Evolutionary conservation across 2,888 invertebrate species (phyloP).

Genomic region (Dolichomitus sp.): DNA sequence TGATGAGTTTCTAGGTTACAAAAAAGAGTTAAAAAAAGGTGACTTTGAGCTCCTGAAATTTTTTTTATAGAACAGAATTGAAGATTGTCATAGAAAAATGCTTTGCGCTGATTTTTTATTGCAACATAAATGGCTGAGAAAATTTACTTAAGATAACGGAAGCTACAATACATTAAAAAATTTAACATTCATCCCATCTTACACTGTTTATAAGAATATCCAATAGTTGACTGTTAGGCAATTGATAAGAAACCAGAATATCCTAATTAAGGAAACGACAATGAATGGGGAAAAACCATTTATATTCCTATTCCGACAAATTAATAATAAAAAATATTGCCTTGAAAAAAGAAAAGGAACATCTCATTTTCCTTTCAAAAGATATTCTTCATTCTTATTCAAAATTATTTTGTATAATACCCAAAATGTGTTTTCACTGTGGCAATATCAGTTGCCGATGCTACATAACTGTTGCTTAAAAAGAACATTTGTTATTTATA

Average conservation of each 20-base stretch:
- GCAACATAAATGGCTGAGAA: not conserved
- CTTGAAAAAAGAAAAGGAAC: no score
- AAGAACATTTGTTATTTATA: not conserved
- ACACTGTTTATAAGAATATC: not conserved
- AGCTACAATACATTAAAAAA: not conserved
- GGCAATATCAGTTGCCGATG: not conserved
- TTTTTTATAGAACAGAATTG: not conserved
- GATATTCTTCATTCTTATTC: not conserved
- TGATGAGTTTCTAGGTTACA: not conserved
- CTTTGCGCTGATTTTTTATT: not conserved
- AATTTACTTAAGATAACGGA: not conserved
- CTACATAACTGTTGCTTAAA: not conserved
- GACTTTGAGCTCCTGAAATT: not conserved
- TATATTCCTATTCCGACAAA: no score
- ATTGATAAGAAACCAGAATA: no score
- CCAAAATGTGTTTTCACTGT: not conserved
- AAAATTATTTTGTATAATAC: not conserved
- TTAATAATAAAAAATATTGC: no score
- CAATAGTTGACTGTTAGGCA: not conserved
- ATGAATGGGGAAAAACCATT: no score
- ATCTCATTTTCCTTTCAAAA: no score
- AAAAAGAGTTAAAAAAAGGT: not conserved
- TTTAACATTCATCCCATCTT: not conserved
- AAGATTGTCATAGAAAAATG: not conserved
- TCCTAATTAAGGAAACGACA: no score